phyloP scores from a whole-genome alignment of 2,113 vertebrate genomes.

The Peucedramus taeniatus region DNA sequence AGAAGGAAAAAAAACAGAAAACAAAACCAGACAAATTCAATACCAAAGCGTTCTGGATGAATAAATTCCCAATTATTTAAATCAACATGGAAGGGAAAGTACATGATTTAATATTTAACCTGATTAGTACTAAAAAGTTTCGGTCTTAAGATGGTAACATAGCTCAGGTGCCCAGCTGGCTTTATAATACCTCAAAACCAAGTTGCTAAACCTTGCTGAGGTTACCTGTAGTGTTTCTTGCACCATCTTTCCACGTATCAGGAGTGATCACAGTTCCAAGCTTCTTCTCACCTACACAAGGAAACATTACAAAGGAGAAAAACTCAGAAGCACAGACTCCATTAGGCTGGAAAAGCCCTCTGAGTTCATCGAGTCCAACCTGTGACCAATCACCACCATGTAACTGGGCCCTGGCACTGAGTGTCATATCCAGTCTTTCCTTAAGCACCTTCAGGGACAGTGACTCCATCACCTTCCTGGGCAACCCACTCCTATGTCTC shows the following conservation, averaged over 20 bases:
- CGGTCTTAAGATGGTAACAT: rapidly evolving
- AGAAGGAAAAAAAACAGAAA: not conserved
- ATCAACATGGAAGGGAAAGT: not conserved
- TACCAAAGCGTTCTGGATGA: not conserved
- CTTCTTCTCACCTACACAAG: slow-evolving; percentile 89
- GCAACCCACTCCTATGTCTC: not conserved
- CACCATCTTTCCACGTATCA: slow-evolving; percentile 98
- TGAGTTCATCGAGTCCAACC: rapidly evolving
- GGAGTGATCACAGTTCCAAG: slow-evolving; percentile 95
- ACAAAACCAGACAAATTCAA: not conserved
- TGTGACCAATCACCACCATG: rapidly evolving
- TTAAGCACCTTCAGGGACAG: rapidly evolving
- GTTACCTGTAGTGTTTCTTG: slow-evolving; percentile 94
- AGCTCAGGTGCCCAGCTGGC: not conserved
- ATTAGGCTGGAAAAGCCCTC: rapidly evolving
- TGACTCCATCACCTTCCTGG: not conserved
- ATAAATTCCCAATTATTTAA: not conserved
- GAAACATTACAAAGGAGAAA: not conserved
- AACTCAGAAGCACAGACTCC: not conserved
- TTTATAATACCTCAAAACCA: not conserved
- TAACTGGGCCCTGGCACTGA: rapidly evolving
- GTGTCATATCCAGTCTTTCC: not conserved
- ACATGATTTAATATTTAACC: not conserved
- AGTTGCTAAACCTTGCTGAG: rapidly evolving
- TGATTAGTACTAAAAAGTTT: not conserved